Percentiles rank a stretch among this genome's conserved stretches.
Evolutionary conservation across 2,888 invertebrate genomes (phyloP).

Genomic region (Spialia ferax): DNA sequence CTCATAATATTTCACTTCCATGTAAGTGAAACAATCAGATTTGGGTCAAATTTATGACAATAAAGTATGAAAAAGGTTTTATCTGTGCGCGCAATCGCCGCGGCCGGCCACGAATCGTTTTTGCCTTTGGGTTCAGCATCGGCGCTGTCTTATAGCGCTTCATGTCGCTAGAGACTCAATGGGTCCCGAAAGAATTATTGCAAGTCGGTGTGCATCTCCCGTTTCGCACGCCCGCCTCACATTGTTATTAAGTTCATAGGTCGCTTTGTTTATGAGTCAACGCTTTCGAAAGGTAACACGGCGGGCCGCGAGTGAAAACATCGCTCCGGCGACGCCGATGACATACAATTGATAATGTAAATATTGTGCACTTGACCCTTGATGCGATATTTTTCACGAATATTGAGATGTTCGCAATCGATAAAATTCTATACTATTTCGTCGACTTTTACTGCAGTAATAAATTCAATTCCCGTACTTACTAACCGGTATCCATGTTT

Average conservation of each 20-base stretch:
- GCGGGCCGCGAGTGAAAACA: constrained; percentile 79
- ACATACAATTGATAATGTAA: constrained; percentile 84
- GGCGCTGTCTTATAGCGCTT: constrained; percentile 68
- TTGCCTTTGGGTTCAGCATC: constrained; percentile 55
- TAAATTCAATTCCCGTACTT: too few species aligned
- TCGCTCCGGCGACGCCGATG: constrained; percentile 74
- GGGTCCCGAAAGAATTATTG: constrained; percentile 78
- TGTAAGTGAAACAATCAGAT: constrained; percentile 69
- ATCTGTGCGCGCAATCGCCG: constrained; percentile 67
- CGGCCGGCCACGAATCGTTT: constrained; percentile 63
- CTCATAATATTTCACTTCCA: constrained; percentile 64
- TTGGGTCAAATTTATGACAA: constrained; percentile 71
- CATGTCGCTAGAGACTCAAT: constrained; percentile 71
- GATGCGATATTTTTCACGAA: constrained; percentile 62
- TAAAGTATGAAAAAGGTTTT: constrained; percentile 65
- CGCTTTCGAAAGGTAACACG: constrained; percentile 84
- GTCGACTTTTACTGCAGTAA: neutral
- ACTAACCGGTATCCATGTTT: too few species aligned
- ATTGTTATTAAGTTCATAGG: constrained; percentile 85
- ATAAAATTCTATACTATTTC: constrained; percentile 25
- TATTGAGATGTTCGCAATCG: constrained; percentile 20
- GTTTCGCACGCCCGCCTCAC: constrained; percentile 84
- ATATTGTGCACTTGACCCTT: constrained; percentile 75
- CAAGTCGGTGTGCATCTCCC: constrained; percentile 79
- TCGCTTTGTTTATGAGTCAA: constrained; percentile 84